These are phyloP conservation scores for Chymomyza costata DNA, from an alignment of 1,140 invertebrate genomes.

Conservation along the genomic window DNA sequence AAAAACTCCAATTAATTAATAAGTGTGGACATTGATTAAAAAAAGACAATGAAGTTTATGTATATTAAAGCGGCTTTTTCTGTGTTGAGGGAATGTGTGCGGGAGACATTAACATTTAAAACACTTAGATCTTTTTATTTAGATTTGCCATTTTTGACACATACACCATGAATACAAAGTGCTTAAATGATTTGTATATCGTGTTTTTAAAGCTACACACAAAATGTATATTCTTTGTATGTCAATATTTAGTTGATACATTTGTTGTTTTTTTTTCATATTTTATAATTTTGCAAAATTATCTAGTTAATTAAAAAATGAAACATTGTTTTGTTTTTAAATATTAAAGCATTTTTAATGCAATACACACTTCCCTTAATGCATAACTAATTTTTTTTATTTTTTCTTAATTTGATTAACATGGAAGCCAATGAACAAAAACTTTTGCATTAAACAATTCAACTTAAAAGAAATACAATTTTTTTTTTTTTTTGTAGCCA, in stretches of 20 bases:
- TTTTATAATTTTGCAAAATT: no score
- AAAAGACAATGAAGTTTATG: slow-evolving; percentile 20
- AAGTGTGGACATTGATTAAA: slow-evolving; percentile 51
- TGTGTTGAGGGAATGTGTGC: slow-evolving; percentile 38
- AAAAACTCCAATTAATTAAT: slow-evolving; percentile 51
- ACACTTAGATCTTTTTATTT: slow-evolving; percentile 15
- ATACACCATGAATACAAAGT: slow-evolving; percentile 26
- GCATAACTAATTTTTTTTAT: slow-evolving; percentile 44
- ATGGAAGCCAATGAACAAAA: slow-evolving; percentile 57
- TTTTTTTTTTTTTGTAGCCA: no score
- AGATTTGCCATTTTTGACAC: slow-evolving; percentile 23
- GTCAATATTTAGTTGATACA: slow-evolving; percentile 39
- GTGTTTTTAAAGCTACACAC: slow-evolving; percentile 5
- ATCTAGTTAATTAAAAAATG: no score
- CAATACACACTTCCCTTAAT: slow-evolving; percentile 54
- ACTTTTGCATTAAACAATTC: slow-evolving; percentile 59
- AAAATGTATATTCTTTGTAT: slow-evolving; percentile 24
- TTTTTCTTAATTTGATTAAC: no score
- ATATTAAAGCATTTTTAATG: slow-evolving; percentile 59
- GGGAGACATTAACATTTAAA: slow-evolving; percentile 40
- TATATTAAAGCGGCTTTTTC: not conserved
- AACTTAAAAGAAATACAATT: no score
- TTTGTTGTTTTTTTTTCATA: slow-evolving; percentile 19
- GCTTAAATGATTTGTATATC: slow-evolving; percentile 13
- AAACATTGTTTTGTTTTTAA: slow-evolving; percentile 19